These are phyloP conservation scores for Lampris incognitus DNA, from an alignment of 2,113 vertebrate genomes.

Conservation along the genomic window DNA sequence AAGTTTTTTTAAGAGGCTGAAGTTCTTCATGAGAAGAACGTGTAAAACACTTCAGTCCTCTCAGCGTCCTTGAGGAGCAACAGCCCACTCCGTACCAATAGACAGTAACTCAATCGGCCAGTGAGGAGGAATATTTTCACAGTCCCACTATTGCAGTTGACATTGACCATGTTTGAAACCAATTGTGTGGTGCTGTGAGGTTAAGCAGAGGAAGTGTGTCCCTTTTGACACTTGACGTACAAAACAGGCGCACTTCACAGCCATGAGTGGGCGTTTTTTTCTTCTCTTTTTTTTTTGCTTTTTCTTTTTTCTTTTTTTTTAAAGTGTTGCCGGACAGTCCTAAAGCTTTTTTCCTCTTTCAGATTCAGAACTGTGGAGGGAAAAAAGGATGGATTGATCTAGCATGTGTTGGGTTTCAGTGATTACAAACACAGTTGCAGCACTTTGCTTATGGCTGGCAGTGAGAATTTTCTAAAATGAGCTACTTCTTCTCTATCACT, in stretches of 20 bases:
- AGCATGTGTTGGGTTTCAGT: constrained; percentile 60
- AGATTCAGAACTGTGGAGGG: constrained; percentile 7
- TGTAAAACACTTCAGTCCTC: constrained; percentile 56
- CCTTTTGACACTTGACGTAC: constrained; percentile 53
- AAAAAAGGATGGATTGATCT: constrained; percentile 54
- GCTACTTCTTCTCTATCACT: background rate
- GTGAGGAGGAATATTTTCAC: constrained; percentile 55
- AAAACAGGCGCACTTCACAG: constrained; percentile 62
- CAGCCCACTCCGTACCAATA: constrained; percentile 31
- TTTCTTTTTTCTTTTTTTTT: constrained; percentile 11
- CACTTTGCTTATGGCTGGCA: constrained; percentile 17
- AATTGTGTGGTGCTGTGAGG: constrained; percentile 52
- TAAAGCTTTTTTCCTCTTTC: constrained; percentile 58
- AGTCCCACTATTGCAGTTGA: constrained; percentile 63
- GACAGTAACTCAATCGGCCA: constrained; percentile 57
- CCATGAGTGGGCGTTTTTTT: constrained; percentile 50
- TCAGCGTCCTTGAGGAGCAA: constrained; percentile 50
- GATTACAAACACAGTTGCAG: constrained; percentile 66
- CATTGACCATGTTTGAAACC: constrained; percentile 58
- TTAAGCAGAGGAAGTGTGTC: constrained; percentile 58
- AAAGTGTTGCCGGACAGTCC: constrained; percentile 64
- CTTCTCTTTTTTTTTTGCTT: too few relatives aligned
- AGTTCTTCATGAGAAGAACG: constrained; percentile 35
- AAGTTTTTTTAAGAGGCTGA: constrained; percentile 27
- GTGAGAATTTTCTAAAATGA: constrained; percentile 43